A percentile compares a stretch with the other conserved stretches of the same genome.
These are phyloP conservation scores for Austrofundulus limnaeus DNA, from an alignment of 2,113 vertebrate species.

Conservation along the genomic window DNA sequence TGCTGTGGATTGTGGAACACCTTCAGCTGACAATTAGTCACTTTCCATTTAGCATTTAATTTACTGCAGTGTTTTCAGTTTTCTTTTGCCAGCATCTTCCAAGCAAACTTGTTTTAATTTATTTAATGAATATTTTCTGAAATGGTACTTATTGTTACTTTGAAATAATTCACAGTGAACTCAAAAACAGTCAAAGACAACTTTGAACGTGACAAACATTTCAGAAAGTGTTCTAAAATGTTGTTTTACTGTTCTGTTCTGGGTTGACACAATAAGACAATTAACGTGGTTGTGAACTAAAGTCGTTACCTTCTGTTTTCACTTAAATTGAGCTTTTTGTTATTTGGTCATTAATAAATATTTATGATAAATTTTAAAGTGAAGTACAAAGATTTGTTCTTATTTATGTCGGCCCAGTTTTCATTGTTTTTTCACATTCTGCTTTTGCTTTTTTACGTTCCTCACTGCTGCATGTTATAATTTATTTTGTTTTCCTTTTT, in stretches of 20 bases:
- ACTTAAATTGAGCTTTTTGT: neutral
- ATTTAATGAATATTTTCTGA: slow-evolving; percentile 63
- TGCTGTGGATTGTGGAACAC: slow-evolving; percentile 7
- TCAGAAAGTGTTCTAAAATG: slow-evolving; percentile 70
- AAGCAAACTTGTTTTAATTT: slow-evolving; percentile 32
- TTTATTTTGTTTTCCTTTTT: slow-evolving; percentile 81
- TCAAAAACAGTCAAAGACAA: too few species aligned
- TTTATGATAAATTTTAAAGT: neutral
- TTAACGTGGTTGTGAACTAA: slow-evolving; percentile 14
- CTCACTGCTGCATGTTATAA: slow-evolving; percentile 77
- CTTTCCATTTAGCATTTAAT: slow-evolving; percentile 42
- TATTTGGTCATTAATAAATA: neutral
- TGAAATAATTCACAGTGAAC: neutral
- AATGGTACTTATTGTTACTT: slow-evolving; percentile 43
- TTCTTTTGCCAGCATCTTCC: slow-evolving; percentile 42
- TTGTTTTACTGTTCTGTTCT: slow-evolving; percentile 42
- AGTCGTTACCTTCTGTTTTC: neutral
- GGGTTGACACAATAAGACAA: slow-evolving; percentile 57
- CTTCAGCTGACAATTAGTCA: slow-evolving; percentile 19
- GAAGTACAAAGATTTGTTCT: slow-evolving; percentile 12
- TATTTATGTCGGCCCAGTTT: slow-evolving; percentile 58
- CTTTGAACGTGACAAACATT: slow-evolving; percentile 42
- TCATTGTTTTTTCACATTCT: slow-evolving; percentile 53
- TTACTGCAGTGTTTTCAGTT: slow-evolving; percentile 24
- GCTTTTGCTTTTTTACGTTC: slow-evolving; percentile 65